phyloP scores from a whole-genome alignment of 2,113 vertebrate genomes.

The Prinia subflava region DNA sequence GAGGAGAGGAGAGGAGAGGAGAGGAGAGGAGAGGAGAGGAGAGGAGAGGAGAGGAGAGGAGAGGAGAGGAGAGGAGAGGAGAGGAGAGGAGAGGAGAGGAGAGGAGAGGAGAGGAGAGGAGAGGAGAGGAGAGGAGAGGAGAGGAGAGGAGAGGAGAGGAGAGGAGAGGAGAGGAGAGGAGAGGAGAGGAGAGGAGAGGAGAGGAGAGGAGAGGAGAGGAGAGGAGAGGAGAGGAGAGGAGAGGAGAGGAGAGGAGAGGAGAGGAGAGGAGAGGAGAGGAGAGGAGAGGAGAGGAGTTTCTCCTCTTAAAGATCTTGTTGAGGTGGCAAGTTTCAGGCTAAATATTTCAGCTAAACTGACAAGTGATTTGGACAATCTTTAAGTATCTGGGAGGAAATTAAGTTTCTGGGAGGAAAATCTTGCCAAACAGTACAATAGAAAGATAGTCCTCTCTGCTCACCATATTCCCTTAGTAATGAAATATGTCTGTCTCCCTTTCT shows the following conservation, averaged over 20 bases:
- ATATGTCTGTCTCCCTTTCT: neutral
- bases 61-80: neutral
- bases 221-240: too few species aligned
- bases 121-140: too few species aligned
- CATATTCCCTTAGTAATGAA: neutral
- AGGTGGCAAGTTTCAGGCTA: neutral
- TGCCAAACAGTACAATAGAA: neutral
- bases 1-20: neutral
- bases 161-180: too few species aligned
- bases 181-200: too few species aligned
- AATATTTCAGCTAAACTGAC: neutral
- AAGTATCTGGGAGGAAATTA: neutral
- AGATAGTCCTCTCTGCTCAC: neutral
- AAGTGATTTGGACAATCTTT: neutral
- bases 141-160: neutral
- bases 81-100: too few species aligned
- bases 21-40: too few species aligned
- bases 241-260: neutral
- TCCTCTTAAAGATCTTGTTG: neutral
- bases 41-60: too few species aligned
- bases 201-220: neutral
- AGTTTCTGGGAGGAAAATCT: neutral
- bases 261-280: too few species aligned
- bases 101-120: neutral
- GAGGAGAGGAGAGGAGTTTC: neutral